Evolutionary conservation across 2,797 vertebrate genomes (phyloP), one percentile per base, ranked within the genome.

Genomic region (Cebuella pygmaea): DNA sequence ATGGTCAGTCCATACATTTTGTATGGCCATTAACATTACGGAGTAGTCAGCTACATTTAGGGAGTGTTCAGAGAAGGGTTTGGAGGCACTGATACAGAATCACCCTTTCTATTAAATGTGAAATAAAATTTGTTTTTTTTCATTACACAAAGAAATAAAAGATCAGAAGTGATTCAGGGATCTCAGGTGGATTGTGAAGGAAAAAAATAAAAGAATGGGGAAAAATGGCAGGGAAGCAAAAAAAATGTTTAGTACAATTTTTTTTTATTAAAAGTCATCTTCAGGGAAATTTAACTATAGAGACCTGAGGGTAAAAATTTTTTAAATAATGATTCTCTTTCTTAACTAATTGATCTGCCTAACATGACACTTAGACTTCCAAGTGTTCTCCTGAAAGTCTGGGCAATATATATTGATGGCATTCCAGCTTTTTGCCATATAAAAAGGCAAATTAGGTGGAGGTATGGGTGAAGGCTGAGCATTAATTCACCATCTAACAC

Each of bases 251-350:
- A 36, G 50, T 87, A 82, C 46, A 39, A 19, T 46, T 59, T 33
- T 84, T 80, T 85, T 4, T 6, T 90, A 90, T 90, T 76, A 88
- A 93, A 96, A 90, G 52, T 74, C 26, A 15, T 88, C 57, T 52
- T 52, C 57, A 72, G 55, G 85, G 41, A 97, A 94, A 90, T 85
- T 92, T 95, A 67, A 82, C 75, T 90, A 59, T 15, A 91, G 70
- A 57, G 19, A 64, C 33, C 12, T 20, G 36, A 79, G 59, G 50
- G 17, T 57, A 96, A 88, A 95, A 80, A 93, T 95, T 94, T 98
- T 46, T 84, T 93, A 96, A 96, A 75, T 95, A 96, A 94, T 89
- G 76, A 95, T 83, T 27, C n/a, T 95, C 82, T 85, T 97, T 89
- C 82, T 93, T 15, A 93, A 90, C 59, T 88, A 97, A 96, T 75